Evolutionary conservation across 2,113 vertebrate genomes (phyloP), one percentile per base, ranked within the genome.

Genomic region (Carassius carassius): DNA sequence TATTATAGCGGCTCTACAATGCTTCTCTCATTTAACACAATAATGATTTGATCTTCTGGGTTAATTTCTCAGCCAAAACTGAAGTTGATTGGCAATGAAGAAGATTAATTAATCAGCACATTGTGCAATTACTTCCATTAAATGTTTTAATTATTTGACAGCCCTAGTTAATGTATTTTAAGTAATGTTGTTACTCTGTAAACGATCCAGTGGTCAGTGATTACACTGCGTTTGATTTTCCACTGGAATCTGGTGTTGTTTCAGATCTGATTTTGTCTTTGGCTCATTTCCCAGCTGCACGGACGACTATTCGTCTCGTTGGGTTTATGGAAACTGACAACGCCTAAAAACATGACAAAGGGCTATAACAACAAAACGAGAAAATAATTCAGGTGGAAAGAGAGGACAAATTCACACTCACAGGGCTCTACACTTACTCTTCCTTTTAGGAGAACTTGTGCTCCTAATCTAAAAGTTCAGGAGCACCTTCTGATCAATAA

Each of bases 241-340:
- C 13, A 13, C 54, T 56, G 9, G 35, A 41, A 70, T 70, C 67
- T 70, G 32, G 21, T 70, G 35, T 70, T 21, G 67, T 70, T 41
- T 70, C 5, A 37, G 67, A 70, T 70, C 32, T 1, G 32, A 37
- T 70, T 70, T 37, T 21, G 41, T 44, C 67, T 41, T 70, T 41
- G 67, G 67, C 67, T 41, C 67, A 12, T 70, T 70, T 37, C 67
- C 32, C 65, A 69, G 32, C 65, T 19, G 65, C 65, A 32, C 8
- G 3, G 29, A 70, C 8, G 32, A 21, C 67, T 37, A 70, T 21
- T 32, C 11, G 19, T 70, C 67, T 10, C 19, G 35, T 21, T 41
- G 35, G 41, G 67, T 41, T 70, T 41, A 41, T 70, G 35, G 35
- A 70, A 70, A 70, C 67, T n/a, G 67, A 70, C 67, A 19, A 41